Conservation (phyloP, 2,113 vertebrate genomes). For the Nibea coibor region DNA sequence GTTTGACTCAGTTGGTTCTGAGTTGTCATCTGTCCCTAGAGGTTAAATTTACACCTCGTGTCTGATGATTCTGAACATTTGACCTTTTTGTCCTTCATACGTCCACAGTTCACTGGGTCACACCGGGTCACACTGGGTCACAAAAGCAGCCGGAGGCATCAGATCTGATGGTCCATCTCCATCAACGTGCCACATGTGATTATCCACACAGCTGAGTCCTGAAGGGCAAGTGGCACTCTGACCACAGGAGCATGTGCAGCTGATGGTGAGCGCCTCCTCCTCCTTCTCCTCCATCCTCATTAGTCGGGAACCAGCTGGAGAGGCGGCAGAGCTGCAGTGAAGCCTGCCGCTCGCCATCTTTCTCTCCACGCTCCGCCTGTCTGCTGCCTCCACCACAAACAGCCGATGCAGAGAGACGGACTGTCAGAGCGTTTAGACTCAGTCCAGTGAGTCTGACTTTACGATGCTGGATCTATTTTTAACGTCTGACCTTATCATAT, state of each 20-base stretch:
- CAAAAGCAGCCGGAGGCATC: constrained; percentile 57
- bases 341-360: constrained; percentile 66
- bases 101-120: constrained; percentile 60
- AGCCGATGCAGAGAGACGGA: constrained; percentile 79
- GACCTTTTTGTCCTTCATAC: constrained; percentile 66
- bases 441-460: constrained; percentile 69
- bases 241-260: constrained; percentile 51
- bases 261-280: constrained; percentile 60
- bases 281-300: constrained; percentile 77
- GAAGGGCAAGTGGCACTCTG: constrained; percentile 49
- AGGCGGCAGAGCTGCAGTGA: constrained; percentile 74
- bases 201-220: constrained; percentile 65
- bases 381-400: constrained; percentile 70
- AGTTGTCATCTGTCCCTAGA: constrained; percentile 40
- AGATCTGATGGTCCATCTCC: constrained; percentile 58
- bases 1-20: background rate
- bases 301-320: constrained; percentile 76
- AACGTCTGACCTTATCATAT: constrained; percentile 73
- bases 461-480: constrained; percentile 78
- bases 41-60: constrained; percentile 52
- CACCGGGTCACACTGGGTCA: constrained; percentile 37
- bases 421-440: constrained; percentile 81
- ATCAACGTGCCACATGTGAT: constrained; percentile 61
- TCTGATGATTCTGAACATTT: constrained; percentile 71
- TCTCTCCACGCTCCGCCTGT: constrained; percentile 56